These are phyloP conservation scores for Diogma glabrata DNA, from an alignment of 2,888 invertebrate species.

Conservation along the genomic window DNA sequence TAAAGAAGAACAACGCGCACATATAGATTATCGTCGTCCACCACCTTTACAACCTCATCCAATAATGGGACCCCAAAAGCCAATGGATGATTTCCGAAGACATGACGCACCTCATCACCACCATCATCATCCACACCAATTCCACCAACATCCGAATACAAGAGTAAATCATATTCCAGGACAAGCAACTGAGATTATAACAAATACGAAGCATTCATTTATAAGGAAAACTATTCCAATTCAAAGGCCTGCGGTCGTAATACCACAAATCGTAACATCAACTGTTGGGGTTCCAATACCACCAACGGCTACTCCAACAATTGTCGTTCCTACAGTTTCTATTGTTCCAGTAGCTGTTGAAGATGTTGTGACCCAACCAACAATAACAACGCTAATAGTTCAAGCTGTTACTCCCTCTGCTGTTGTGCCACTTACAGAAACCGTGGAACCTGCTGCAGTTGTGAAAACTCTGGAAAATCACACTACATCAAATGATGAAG, in stretches of 20 bases:
- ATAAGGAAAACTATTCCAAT: conserved; percentile 2
- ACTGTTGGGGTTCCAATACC: background rate
- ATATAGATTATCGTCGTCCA: background rate
- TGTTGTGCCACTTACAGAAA: background rate
- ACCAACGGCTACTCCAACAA: background rate
- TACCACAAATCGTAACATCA: background rate
- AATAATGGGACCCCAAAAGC: conserved; percentile 9
- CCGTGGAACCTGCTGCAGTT: background rate
- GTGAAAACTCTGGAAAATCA: background rate
- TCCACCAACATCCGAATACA: conserved; percentile 13
- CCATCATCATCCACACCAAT: conserved; percentile 12
- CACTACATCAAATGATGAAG: conserved; percentile 18
- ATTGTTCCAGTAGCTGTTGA: background rate
- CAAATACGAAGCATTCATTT: conserved; percentile 1
- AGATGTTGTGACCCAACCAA: background rate
- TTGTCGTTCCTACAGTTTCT: background rate
- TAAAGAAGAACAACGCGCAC: background rate
- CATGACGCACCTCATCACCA: conserved; percentile 11
- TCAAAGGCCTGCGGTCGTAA: background rate
- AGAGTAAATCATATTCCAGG: conserved; percentile 4
- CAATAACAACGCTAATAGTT: background rate
- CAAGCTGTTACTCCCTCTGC: background rate
- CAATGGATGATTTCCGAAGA: conserved; percentile 12
- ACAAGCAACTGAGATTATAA: conserved; percentile 1
- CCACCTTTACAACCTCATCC: background rate